Conservation (phyloP, 2,113 vertebrate species). For the Sylvietta virens region DNA sequence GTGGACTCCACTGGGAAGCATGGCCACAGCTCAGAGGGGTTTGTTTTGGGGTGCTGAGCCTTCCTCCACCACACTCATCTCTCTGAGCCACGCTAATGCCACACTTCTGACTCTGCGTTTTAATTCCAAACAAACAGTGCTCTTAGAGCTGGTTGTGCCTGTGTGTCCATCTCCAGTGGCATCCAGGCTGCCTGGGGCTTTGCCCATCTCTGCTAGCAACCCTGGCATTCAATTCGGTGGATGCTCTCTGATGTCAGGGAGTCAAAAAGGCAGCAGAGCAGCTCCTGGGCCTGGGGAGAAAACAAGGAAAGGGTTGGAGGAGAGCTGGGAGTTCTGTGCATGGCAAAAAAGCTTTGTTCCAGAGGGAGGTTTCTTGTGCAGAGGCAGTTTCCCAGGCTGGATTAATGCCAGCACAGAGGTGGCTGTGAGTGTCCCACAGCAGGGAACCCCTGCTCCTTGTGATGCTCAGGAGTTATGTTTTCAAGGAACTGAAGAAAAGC, state of each 20-base stretch:
- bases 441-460: not conserved
- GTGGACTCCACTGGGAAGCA: not conserved
- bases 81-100: not conserved
- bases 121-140: constrained; percentile 3
- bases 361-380: not conserved
- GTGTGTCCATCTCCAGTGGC: not conserved
- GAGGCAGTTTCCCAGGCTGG: not conserved
- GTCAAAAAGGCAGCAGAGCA: constrained; percentile 70
- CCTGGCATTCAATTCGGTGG: not conserved
- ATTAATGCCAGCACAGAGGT: not conserved
- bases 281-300: constrained; percentile 60
- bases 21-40: rapidly evolving
- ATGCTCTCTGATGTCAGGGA: constrained; percentile 59
- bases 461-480: not conserved
- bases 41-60: not conserved
- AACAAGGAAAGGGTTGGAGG: not conserved
- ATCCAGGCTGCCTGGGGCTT: not conserved
- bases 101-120: not conserved
- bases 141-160: not conserved
- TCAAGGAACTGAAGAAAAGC: not conserved
- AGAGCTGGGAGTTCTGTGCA: not conserved
- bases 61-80: not conserved
- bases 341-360: not conserved
- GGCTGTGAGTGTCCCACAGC: not conserved
- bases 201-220: not conserved